Evolutionary conservation across 2,888 invertebrate species (phyloP).

Genomic region (Sarcophaga variegata): DNA sequence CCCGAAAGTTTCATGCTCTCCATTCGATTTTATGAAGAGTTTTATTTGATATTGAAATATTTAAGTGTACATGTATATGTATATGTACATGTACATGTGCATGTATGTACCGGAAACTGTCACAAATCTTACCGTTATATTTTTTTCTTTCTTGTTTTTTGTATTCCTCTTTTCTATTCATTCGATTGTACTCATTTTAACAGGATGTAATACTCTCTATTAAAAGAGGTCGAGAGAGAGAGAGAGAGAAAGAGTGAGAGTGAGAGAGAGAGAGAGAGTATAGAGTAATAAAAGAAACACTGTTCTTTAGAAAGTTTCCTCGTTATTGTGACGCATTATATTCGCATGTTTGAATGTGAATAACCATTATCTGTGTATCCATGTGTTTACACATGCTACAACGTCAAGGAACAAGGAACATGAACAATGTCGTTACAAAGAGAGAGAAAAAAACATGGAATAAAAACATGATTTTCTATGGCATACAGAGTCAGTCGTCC

Average conservation of each 20-base stretch:
- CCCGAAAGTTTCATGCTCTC: conserved; percentile 8
- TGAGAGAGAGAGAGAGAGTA: no score
- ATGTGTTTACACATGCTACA: not conserved
- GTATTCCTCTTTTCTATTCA: conserved; percentile 4
- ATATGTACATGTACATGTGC: not conserved
- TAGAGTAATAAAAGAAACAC: no score
- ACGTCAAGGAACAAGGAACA: not conserved
- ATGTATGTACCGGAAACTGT: conserved; percentile 54
- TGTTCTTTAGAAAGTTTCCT: not conserved
- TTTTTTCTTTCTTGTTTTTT: conserved; percentile 3
- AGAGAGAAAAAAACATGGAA: not conserved
- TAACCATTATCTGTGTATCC: not conserved
- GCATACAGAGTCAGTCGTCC: conserved; percentile 9
- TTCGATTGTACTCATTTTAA: conserved; percentile 49
- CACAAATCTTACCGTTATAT: conserved; percentile 30
- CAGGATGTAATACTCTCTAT: conserved; percentile 54
- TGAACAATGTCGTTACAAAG: not conserved
- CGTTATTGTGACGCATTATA: not conserved
- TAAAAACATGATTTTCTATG: not conserved
- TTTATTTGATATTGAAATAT: conserved; percentile 13
- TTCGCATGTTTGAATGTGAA: not conserved
- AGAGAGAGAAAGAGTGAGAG: no score
- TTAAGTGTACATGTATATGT: not conserved
- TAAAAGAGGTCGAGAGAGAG: not conserved
- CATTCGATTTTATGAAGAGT: conserved; percentile 29